Evolutionary conservation across 2,888 invertebrate species (phyloP), one percentile per base, ranked within the genome.

Genomic region (Pilophorus perplexus): DNA sequence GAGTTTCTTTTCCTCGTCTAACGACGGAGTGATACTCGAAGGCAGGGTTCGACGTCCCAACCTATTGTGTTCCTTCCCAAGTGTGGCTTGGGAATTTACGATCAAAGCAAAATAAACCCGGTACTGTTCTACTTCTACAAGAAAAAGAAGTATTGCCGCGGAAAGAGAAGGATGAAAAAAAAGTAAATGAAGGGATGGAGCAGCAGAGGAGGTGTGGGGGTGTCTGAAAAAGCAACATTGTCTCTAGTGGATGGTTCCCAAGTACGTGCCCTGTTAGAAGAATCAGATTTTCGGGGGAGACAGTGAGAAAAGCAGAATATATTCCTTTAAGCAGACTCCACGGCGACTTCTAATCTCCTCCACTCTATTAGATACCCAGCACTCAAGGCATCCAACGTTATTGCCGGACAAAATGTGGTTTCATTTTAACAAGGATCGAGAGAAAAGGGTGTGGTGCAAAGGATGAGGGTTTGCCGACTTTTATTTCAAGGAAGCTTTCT

Each of bases 301-400:
- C 55, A 38, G 38, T 25, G 52, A 52, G 52, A 52, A 52, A 52
- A 52, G 59, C 25, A 27, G 59, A 59, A 59, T 59, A 52, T 28
- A 52, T 52, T 25, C 52, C 52, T 52, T 46, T 52, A 40, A 59
- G 59, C 59, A 59, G 59, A 59, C 59, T 59, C 59, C 23, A 40
- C 59, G 59, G 59, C 59, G 59, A 59, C 59, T 55, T 55, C 55
- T 59, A 59, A 59, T 59, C 59, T 59, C 42, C 44, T 27, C 33
- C 27, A 42, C 59, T 42, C 59, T 59, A 59, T 59, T 59, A 59
- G 59, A 42, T 59, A 42, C 59, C n/a, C 12, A 40, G 22, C 59
- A 59, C 59, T 59, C 59, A 59, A 40, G n/a, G 27, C 14, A 8
- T 12, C 42, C 14, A 33, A 27, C 44, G 59, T 59, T 59, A 59